Evolutionary conservation across 2,888 invertebrate species (phyloP).

Genomic region (Agriopis leucophaearia): DNA sequence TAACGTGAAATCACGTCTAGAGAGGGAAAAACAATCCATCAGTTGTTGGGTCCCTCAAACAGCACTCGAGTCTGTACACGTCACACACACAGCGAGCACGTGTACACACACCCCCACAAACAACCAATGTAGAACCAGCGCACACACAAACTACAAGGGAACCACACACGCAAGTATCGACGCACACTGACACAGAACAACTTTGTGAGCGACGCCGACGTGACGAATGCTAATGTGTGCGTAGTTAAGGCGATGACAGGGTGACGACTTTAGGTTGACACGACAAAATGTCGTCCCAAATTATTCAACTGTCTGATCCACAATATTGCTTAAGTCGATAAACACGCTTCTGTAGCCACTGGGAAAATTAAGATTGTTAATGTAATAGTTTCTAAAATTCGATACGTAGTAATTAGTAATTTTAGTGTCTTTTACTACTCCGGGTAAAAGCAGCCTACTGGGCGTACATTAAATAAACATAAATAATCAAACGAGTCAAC

Average conservation of each 20-base stretch:
- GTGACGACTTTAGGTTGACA: slow-evolving; percentile 15
- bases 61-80: slow-evolving; percentile 56
- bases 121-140: slow-evolving; percentile 19
- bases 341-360: not conserved
- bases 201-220: slow-evolving; percentile 33
- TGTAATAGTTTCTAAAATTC: not conserved
- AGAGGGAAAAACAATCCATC: slow-evolving; percentile 67
- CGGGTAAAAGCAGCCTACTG: too few relatives aligned
- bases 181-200: slow-evolving; percentile 34
- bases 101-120: slow-evolving; percentile 33
- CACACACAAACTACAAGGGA: slow-evolving; percentile 34
- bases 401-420: too few relatives aligned
- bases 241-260: slow-evolving; percentile 36
- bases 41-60: slow-evolving; percentile 60
- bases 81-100: slow-evolving; percentile 40
- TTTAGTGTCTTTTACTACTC: too few relatives aligned
- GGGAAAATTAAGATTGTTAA: not conserved
- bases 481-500: too few relatives aligned
- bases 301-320: not conserved
- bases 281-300: not conserved
- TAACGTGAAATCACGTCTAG: slow-evolving; percentile 60
- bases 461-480: too few relatives aligned
- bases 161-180: slow-evolving; percentile 41
- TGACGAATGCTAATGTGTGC: slow-evolving; percentile 45
- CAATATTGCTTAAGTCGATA: not conserved